phyloP scores from a whole-genome alignment of 2,888 invertebrate genomes.

The Eudemis profundana region DNA sequence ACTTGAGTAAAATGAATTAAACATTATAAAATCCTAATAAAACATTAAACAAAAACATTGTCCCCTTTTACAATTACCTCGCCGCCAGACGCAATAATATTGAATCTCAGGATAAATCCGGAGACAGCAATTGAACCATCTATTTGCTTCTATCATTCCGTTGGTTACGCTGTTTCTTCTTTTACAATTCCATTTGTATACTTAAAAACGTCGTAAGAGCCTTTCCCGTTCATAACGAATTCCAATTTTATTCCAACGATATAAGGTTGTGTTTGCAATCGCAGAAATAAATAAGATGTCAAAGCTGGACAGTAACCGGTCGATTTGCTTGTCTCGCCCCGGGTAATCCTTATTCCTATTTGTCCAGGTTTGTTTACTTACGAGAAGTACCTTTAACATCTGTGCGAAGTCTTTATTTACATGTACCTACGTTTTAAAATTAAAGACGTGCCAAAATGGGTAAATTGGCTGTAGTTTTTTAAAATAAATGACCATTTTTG shows the following conservation, averaged over 20 bases:
- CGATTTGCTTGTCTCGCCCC: constrained; percentile 24
- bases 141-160: constrained; percentile 35
- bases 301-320: neutral
- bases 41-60: neutral
- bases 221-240: neutral
- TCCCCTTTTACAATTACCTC: neutral
- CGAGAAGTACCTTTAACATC: constrained; percentile 25
- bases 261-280: constrained; percentile 2
- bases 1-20: too few relatives aligned
- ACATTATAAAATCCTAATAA: too few relatives aligned
- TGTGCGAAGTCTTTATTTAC: constrained; percentile 11
- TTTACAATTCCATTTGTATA: constrained; percentile 30
- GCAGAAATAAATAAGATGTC: constrained; percentile 5
- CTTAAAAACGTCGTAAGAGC: neutral
- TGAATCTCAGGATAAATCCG: constrained; percentile 29
- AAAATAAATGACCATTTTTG: too few relatives aligned
- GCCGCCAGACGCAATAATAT: constrained; percentile 28
- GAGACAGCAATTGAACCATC: constrained; percentile 17
- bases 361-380: constrained; percentile 35
- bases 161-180: constrained; percentile 15
- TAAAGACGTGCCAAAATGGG: too few relatives aligned
- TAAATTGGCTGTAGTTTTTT: too few relatives aligned
- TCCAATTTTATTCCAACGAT: neutral
- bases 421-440: too few relatives aligned
- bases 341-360: constrained; percentile 35